phyloP scores from a whole-genome alignment of 2,888 invertebrate genomes.

The Erebia aethiops region DNA sequence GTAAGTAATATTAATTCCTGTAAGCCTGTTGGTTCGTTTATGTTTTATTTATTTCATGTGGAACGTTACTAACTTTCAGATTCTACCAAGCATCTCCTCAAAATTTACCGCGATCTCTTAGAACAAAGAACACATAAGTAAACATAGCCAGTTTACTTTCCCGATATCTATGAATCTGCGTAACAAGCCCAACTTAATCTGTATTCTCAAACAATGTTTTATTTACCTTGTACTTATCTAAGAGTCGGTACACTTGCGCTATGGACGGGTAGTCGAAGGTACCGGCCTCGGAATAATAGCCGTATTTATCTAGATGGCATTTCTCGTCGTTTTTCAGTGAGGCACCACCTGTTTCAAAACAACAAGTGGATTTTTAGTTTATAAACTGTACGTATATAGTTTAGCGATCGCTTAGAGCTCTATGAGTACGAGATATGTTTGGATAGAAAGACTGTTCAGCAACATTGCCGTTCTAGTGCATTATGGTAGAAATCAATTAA shows the following conservation, averaged over 20 bases:
- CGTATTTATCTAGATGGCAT: constrained; percentile 86
- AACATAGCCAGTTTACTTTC: constrained; percentile 13
- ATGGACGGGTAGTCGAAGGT: constrained; percentile 93
- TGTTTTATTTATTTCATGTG: background rate
- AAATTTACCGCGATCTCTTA: background rate
- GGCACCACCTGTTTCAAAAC: constrained; percentile 81
- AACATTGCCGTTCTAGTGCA: too few species aligned
- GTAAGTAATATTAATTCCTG: too few species aligned
- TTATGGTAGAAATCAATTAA: too few species aligned
- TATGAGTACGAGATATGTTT: too few species aligned
- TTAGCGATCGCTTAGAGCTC: too few species aligned
- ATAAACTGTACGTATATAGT: background rate
- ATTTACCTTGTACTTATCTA: constrained; percentile 86
- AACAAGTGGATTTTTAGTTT: background rate
- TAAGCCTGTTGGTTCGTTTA: too few species aligned
- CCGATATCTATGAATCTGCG: constrained; percentile 38
- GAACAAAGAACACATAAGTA: background rate
- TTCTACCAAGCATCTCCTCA: background rate
- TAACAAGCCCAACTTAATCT: constrained; percentile 25
- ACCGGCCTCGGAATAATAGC: constrained; percentile 85
- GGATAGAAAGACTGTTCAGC: too few species aligned
- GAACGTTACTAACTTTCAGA: background rate
- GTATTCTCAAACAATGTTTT: constrained; percentile 35
- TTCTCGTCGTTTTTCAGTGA: constrained; percentile 85
- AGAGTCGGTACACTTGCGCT: constrained; percentile 87